phyloP scores from a whole-genome alignment of 2,888 invertebrate genomes.

The Parasteatoda lunata region DNA sequence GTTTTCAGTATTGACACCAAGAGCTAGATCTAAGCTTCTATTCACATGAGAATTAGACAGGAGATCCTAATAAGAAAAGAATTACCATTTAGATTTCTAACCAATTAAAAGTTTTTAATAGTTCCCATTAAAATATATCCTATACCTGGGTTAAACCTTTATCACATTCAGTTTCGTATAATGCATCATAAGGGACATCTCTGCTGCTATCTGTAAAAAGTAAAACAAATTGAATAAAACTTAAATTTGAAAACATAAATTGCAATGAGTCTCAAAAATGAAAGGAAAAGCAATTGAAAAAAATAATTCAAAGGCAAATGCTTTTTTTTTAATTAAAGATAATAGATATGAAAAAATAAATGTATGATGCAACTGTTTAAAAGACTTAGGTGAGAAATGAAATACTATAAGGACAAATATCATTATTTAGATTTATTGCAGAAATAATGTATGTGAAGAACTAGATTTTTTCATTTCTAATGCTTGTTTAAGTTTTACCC shows the following conservation, averaged over 20 bases:
- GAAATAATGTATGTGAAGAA: too few species aligned
- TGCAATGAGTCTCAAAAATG: too few species aligned
- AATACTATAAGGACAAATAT: too few species aligned
- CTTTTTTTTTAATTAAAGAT: too few species aligned
- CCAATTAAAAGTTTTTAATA: neutral
- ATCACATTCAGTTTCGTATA: conserved; percentile 65
- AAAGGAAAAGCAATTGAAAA: too few species aligned
- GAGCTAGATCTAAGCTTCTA: conserved; percentile 40
- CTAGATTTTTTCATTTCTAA: too few species aligned
- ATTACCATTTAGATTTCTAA: neutral
- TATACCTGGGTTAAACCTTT: conserved; percentile 59
- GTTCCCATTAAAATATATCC: neutral
- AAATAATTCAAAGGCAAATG: too few species aligned
- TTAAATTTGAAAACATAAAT: neutral
- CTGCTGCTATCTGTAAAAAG: conserved; percentile 36
- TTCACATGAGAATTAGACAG: conserved; percentile 44
- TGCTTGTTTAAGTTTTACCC: too few species aligned
- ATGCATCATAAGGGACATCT: conserved; percentile 56
- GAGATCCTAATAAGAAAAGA: conserved; percentile 25
- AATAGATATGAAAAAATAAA: too few species aligned
- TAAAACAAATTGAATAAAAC: conserved; percentile 1
- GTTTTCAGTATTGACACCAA: conserved; percentile 38
- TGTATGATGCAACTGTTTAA: too few species aligned
- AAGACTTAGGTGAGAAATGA: too few species aligned
- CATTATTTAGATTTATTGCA: too few species aligned